Evolutionary conservation across 2,797 vertebrate species (phyloP).

Genomic region (Melanotaenia parkinsoni): DNA sequence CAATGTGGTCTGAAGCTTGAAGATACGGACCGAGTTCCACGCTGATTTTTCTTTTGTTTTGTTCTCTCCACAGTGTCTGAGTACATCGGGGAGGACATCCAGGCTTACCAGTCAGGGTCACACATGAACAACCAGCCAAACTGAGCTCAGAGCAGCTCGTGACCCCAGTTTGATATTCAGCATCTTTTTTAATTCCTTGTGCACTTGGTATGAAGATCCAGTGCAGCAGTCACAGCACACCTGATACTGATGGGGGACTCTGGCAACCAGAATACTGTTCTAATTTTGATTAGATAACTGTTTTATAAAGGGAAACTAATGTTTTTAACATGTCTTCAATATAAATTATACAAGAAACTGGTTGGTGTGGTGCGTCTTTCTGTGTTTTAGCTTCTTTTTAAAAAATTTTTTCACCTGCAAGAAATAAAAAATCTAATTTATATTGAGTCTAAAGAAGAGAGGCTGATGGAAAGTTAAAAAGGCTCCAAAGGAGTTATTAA

Average conservation of each 20-base stretch:
- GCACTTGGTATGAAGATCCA: constrained; percentile 58
- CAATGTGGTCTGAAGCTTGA: not conserved
- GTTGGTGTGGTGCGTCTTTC: constrained; percentile 27
- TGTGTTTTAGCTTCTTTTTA: constrained; percentile 22
- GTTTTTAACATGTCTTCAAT: constrained; percentile 81
- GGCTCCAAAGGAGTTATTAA: not conserved
- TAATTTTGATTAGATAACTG: constrained; percentile 73
- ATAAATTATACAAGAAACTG: constrained; percentile 84
- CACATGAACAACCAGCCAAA: constrained; percentile 84
- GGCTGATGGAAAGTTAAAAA: not conserved
- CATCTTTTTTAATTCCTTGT: constrained; percentile 54
- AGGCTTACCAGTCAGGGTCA: constrained; percentile 82
- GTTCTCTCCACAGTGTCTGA: constrained; percentile 88
- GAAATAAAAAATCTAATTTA: not conserved
- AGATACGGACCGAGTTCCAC: not conserved
- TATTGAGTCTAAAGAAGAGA: not conserved
- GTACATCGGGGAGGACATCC: constrained; percentile 92
- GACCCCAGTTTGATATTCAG: constrained; percentile 41
- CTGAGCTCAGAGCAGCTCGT: constrained; percentile 59
- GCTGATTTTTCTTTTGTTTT: constrained; percentile 10
- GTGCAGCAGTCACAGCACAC: constrained; percentile 49
- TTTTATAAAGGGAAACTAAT: constrained; percentile 81
- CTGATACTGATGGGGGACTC: constrained; percentile 34
- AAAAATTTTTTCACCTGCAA: not conserved
- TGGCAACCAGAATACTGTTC: constrained; percentile 64